Evolutionary conservation across 2,888 invertebrate genomes (phyloP), one percentile per base, ranked within the genome.

Genomic region (Trimorus sp.): DNA sequence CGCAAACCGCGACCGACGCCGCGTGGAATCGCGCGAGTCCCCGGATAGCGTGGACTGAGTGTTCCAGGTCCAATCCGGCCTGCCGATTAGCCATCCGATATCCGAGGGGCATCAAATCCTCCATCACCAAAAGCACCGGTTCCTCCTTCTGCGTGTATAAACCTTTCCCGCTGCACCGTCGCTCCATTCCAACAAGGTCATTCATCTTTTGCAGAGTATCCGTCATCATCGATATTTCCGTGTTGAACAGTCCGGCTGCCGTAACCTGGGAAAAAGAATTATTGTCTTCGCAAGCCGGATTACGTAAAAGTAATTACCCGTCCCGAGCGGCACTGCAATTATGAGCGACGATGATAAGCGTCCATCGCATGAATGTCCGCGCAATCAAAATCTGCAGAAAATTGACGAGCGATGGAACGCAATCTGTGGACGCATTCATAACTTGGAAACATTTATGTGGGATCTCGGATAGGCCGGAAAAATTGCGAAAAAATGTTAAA

Each of bases 11-110:
- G 80, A 94, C 92, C 0, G 94, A 94, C 14, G 92, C 91, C 7
- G 94, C 94, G 86, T 94, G 94, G 84, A 93, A 93, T 84, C 90
- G 92, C 2, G 93, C 94, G 85, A 94, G 86, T 85, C 93, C 93
- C 69, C 90, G 89, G 1, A 94, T 85, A 12, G 93, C 92, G 42
- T 93, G 84, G 56, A 92, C 86, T 75, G 92, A 92, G 86, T 94
- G 94, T 11, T 91, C 89, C 40, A 93, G 91, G 87, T 94, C 93
- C 37, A 94, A 91, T 12, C 94, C 94, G 70, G 87, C 86, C 80
- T 93, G 92, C 56, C 94, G 92, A 84, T 92, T 92, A n/a, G 93
- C 92, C 92, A 94, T 92, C 79, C 92, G 92, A 85, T 92, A 94
- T 38, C 94, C 94, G 54, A 92, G 88, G 58, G 92, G 92, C 15